Base-by-base conservation (phyloP, 1,140 invertebrate species). In the Atopsyche davidsoni region DNA sequence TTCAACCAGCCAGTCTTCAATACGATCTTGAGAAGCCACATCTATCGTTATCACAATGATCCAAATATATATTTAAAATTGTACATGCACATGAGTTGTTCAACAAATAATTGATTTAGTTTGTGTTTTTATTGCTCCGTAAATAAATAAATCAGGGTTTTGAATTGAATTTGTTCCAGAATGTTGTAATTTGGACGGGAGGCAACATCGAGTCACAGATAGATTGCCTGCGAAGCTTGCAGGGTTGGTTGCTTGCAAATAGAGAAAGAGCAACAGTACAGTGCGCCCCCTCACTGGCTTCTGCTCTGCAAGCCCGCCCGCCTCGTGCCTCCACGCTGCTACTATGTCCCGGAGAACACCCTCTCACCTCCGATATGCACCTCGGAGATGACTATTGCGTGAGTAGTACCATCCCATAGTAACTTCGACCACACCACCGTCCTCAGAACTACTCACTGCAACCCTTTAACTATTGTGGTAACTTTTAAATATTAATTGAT, bases 171-270 rank as follows among this genome's bases (percentile, higher is more conserved):
- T 46, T 28, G 2, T 55, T 43, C 7, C 45, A 57, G 55, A 53
- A 49, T 6, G 47, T 48, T 22, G 31, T 53, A 19, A 38, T 57
- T 16, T 57, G 55, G 55, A 57, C 22, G 7, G 55, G 55, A 4
- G 55, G 55, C 22, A n/a, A 28, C 9, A 13, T 51, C 16, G 35
- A 51, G 9, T 21, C 32, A 2, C 46, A 53, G 9, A 53, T 57
- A 3, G 40, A 22, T 3, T 53, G 42, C 25, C 43, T 57, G 13
- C 18, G 35, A 25, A 10, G 13, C 11, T 36, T 32, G 4, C 28
- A 48, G 11, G 46, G 28, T 11, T 47, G 47, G 50, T 25, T 57
- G 21, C 6, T 14, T 16, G 25, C 16, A n/a, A 19, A 22, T 14
- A n/a, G 11, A 7, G 21, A 18, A 3, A 46, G 47, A 4, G 42